Evolutionary conservation across 2,113 vertebrate genomes (phyloP), one percentile per base, ranked within the genome.

Genomic region (Forbesichthys papilliferus): DNA sequence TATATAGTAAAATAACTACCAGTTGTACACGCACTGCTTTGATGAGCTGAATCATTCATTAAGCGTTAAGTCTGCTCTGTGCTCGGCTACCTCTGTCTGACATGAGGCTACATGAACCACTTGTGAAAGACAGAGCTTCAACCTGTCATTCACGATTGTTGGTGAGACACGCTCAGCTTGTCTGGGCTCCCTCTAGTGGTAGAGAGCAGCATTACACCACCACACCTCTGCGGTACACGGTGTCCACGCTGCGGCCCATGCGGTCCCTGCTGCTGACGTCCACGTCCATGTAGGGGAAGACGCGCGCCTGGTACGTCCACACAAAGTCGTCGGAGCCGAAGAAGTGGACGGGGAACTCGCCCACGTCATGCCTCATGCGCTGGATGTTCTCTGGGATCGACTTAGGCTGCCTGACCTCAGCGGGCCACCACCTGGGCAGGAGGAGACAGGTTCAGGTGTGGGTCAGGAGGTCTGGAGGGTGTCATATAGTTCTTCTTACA

Each of bases 211-310:
- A 42, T 42, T 5, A 42, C 36, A 42, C 13, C 14, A 11, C 33
- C 5, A 1, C 76, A 99, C 98, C 98, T 95, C 98, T 98, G 88
- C 94, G 99, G 68, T 98, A 99, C 49, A 94, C 94, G 49, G 95
- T 94, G 77, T 99, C 97, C 0, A 99, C 96, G 0, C 98, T 96
- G 82, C 98, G 98, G 47, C 96, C 95, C 95, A 98, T 98, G 84
- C 97, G 98, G 69, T 98, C 98, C 74, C 96, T 98, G 92, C 94
- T 98, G 93, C 95, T 97, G 77, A 96, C 96, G 56, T 99, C 98
- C 11, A 97, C 98, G 57, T 99, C 98, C 98, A 99, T 98, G 72
- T 99, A 99, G 2, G 96, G 97, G 73, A 99, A 99, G 58, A 98
- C 97, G 33, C 98, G 91, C 49, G 98, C 98, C 90, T 99, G 98